Conservation (phyloP, 2,113 vertebrate genomes). For the Grammomys surdaster region DNA sequence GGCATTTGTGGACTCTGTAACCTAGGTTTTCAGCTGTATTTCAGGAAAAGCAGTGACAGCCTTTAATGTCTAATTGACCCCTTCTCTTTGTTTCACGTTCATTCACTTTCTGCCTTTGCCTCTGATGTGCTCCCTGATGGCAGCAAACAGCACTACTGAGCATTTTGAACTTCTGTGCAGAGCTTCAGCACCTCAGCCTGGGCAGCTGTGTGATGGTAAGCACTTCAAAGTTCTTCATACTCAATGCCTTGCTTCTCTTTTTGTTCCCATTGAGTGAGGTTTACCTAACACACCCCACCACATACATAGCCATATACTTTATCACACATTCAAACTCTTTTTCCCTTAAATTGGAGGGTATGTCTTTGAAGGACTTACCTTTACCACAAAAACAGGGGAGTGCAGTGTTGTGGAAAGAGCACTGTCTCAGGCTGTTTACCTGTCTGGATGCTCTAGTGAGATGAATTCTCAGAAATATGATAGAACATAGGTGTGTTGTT, state of each 20-base stretch:
- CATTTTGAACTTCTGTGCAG: conserved; percentile 97
- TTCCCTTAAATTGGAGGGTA: neutral
- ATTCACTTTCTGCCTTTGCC: conserved; percentile 84
- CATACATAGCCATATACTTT: neutral
- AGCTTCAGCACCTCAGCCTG: conserved; percentile 96
- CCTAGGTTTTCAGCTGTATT: conserved; percentile 86
- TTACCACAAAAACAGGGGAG: neutral
- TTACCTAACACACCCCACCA: neutral
- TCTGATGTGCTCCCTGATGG: conserved; percentile 86
- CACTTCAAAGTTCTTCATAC: conserved; percentile 54
- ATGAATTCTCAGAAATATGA: conserved; percentile 14
- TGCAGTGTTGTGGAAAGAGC: neutral
- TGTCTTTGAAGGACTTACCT: conserved; percentile 42
- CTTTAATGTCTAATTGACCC: conserved; percentile 92
- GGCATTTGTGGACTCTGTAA: conserved; percentile 87
- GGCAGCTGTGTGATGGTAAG: conserved; percentile 98
- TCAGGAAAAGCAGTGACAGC: conserved; percentile 88
- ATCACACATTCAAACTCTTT: conserved; percentile 17
- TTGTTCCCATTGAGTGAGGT: neutral
- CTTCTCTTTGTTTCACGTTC: conserved; percentile 88
- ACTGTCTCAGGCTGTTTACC: neutral
- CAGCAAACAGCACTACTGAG: conserved; percentile 98
- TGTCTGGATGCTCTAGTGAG: neutral
- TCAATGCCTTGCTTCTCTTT: neutral
- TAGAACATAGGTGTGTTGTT: neutral